phyloP scores from a whole-genome alignment of 2,888 invertebrate species.

The Halictus quadricinctus region DNA sequence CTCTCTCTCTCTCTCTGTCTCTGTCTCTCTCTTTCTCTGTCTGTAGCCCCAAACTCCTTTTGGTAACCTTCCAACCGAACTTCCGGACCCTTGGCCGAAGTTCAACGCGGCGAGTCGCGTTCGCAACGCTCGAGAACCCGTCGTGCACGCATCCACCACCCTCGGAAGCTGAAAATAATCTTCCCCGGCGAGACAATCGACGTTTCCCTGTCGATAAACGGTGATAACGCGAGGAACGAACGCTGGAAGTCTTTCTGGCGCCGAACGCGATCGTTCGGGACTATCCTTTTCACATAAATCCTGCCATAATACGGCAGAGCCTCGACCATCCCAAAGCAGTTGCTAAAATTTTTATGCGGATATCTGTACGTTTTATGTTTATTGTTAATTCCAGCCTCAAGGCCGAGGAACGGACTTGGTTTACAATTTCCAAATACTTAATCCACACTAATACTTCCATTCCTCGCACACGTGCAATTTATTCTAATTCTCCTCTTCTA shows the following conservation, averaged over 20 bases:
- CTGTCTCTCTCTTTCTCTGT: not conserved
- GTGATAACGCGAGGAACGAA: not conserved
- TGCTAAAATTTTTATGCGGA: too few relatives aligned
- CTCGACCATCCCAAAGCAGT: too few relatives aligned
- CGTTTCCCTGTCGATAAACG: not conserved
- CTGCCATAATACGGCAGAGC: not conserved
- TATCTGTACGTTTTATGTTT: too few relatives aligned
- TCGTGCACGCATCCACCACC: not conserved
- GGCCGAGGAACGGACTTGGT: too few relatives aligned
- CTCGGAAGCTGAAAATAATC: not conserved
- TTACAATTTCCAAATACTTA: too few relatives aligned
- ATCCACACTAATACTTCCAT: too few relatives aligned
- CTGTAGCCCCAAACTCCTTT: conserved; percentile 42
- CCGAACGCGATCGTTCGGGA: not conserved
- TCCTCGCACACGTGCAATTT: too few relatives aligned
- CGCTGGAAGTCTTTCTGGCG: not conserved
- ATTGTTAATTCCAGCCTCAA: too few relatives aligned
- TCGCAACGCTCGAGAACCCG: not conserved
- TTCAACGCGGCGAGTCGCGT: conserved; percentile 66
- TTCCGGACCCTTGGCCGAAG: conserved; percentile 69
- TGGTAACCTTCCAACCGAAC: conserved; percentile 74
- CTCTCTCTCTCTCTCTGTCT: conserved; percentile 20
- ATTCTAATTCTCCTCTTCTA: too few relatives aligned
- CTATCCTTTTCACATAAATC: not conserved
- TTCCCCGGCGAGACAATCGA: conserved; percentile 2